These are phyloP conservation scores for Epizoanthus stellaris DNA, from an alignment of 92 coral and sea anemone species.

Conservation along the genomic window DNA sequence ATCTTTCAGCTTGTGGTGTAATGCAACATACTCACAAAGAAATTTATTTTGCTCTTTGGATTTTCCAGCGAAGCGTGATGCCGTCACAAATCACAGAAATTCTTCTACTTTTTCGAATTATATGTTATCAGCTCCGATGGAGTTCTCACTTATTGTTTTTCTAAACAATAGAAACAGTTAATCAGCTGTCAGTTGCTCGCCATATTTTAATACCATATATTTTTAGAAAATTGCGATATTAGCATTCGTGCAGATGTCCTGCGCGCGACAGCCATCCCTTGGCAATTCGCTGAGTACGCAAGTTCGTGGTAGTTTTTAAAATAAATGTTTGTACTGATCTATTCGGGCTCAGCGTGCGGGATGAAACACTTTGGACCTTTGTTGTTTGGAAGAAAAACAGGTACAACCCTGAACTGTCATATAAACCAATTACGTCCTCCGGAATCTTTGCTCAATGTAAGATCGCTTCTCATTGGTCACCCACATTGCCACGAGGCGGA, in stretches of 20 bases:
- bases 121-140: background rate
- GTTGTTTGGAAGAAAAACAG: background rate
- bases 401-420: constrained; percentile 2
- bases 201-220: background rate
- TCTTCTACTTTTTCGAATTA: background rate
- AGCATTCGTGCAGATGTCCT: background rate
- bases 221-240: background rate
- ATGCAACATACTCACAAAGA: background rate
- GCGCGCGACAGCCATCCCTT: background rate
- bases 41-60: too few species aligned
- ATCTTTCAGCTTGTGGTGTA: background rate
- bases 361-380: constrained; percentile 1
- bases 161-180: background rate
- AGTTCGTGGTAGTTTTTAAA: background rate
- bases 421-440: too few species aligned
- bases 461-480: background rate
- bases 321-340: too few species aligned
- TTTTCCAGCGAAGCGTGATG: too few species aligned
- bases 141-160: background rate
- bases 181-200: background rate
- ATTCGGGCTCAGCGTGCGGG: background rate
- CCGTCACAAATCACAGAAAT: background rate
- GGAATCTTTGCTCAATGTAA: background rate
- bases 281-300: background rate
- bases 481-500: background rate